Evolutionary conservation across 2,888 invertebrate genomes (phyloP), one percentile per base, ranked within the genome.

Genomic region (Ptychoptera albimana): DNA sequence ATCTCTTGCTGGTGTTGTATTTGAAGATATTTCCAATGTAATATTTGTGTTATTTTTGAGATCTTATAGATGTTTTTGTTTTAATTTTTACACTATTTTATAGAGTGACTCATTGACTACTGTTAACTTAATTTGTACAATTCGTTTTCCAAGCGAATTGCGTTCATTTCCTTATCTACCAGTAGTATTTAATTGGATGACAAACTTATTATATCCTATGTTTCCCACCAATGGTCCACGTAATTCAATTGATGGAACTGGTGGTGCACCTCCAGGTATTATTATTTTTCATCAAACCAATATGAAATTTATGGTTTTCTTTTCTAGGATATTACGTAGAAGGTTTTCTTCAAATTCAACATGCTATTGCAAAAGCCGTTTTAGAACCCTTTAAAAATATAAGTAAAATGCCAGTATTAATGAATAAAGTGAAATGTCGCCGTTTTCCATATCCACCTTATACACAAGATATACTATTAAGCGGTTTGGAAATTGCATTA

Each of bases 381-480:
- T 16, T 63, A 59, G 46, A 69, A 69, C 29, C 9, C 1, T 6
- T 10, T 39, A 39, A 12, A 5, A 4, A 4, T 39, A 23, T 23
- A 16, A 29, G 38, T 39, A 39, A 5, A n/a, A 29, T 7, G 12
- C 35, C n/a, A 15, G n/a, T 16, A 9, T 10, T 30, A n/a, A n/a
- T n/a, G n/a, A n/a, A n/a, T n/a, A n/a, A n/a, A n/a, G n/a, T n/a
- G n/a, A n/a, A n/a, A n/a, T n/a, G n/a, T 50, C 63, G 60, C 63
- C 70, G 86, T 42, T 84, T 74, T 61, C 83, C 88, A 0, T 85
- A 83, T 60, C 82, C 85, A 1, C 61, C 70, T 0, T 87, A 75
- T 61, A 61, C 77, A 1, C 64, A 71, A 16, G 88, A 89, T 60
- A 59, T 71, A 0, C 72, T 85, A 15, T 60, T 85, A 1, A 65